Percentiles rank a stretch among this genome's conserved stretches.
Evolutionary conservation across 1,140 invertebrate genomes (phyloP).

Genomic region (Magallana angulata): DNA sequence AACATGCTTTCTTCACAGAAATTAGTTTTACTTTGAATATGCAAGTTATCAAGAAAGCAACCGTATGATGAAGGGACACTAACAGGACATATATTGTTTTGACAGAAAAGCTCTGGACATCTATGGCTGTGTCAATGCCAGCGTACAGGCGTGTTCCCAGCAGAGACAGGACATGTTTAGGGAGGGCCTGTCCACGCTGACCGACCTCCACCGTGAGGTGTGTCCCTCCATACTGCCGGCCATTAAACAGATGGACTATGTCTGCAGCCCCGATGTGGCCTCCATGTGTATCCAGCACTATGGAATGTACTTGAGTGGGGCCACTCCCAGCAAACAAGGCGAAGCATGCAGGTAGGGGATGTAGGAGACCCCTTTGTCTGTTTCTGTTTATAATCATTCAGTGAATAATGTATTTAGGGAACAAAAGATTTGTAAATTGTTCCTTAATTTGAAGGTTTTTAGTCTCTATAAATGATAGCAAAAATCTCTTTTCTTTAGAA

Average conservation of each 20-base stretch:
- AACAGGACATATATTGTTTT: too few relatives aligned
- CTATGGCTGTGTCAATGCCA: constrained; percentile 25
- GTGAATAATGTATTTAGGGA: too few relatives aligned
- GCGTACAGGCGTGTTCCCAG: constrained; percentile 40
- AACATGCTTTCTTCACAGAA: too few relatives aligned
- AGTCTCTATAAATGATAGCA: too few relatives aligned
- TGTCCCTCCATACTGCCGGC: constrained; percentile 39
- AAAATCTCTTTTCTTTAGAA: too few relatives aligned
- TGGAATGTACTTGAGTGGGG: constrained; percentile 20
- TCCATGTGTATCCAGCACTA: constrained; percentile 40
- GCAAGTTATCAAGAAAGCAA: too few relatives aligned
- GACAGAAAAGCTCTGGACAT: constrained; percentile 16
- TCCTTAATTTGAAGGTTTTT: too few relatives aligned
- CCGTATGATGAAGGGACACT: too few relatives aligned
- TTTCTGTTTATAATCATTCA: too few relatives aligned
- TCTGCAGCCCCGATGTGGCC: constrained; percentile 32
- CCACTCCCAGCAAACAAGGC: not conserved
- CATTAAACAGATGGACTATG: constrained; percentile 28
- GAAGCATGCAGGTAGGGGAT: constrained; percentile 43
- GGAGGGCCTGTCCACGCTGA: not conserved
- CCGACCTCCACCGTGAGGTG: not conserved
- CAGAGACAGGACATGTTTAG: constrained; percentile 39
- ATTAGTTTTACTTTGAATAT: too few relatives aligned
- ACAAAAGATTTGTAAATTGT: too few relatives aligned
- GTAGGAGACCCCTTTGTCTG: too few relatives aligned